Evolutionary conservation across 2,888 invertebrate genomes (phyloP), one percentile per base, ranked within the genome.

Genomic region (Cephalotes varians): DNA sequence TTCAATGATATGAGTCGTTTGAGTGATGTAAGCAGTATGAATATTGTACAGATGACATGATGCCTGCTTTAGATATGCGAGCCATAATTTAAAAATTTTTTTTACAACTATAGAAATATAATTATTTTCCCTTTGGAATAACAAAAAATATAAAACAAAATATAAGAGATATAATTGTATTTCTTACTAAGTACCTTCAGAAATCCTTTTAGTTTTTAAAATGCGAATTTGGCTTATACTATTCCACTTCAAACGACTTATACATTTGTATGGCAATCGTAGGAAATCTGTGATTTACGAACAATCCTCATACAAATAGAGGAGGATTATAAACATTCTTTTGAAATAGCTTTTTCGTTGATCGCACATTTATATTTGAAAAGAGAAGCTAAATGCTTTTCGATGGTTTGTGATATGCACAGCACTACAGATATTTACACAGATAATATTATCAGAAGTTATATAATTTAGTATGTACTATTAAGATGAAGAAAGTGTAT

Each of bases 281-380:
- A 69, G 31, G 31, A 77, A 47, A 67, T 44, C 44, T 79, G 44
- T 79, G 77, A 79, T 69, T 56, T 51, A 79, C 3, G 21, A 67
- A 44, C 54, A 34, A 79, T 47, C 44, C n/a, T 40, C 25, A 40
- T 37, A 25, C n/a, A 28, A 18, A 58, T 47, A 31, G 44, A 12
- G n/a, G 18, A 56, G 40, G 31, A 56, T 69, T 69, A 31, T 44
- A 65, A 54, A 31, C 5, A 25, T 79, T 79, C 18, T 79, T 65
- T 69, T 47, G 49, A 37, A 76, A 51, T 64, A 64, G 51, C 6
- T 15, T 34, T 40, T 28, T n/a, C 3, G 28, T 65, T 54, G 3
- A 56, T 76, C 25, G 31, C 51, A 76, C 25, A 76, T 54, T 64
- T n/a, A n/a, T 18, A 37, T 64, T 54, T 18, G 34, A 56, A 77